phyloP scores from a whole-genome alignment of 2,113 vertebrate genomes.

The Isurus oxyrinchus region DNA sequence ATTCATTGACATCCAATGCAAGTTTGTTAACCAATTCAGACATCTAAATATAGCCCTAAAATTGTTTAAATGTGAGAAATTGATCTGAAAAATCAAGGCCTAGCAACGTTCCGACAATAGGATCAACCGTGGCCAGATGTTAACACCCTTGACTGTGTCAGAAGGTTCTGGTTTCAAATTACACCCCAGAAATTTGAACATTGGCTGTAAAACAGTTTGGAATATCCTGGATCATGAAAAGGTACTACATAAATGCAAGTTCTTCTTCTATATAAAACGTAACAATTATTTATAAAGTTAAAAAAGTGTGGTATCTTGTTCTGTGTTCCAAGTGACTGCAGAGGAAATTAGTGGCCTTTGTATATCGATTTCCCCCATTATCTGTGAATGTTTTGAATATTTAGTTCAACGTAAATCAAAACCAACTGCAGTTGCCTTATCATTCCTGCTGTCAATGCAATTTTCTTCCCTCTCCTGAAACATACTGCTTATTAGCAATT shows the following conservation, averaged over 20 bases:
- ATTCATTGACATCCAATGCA: neutral
- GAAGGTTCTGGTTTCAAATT: too few species aligned
- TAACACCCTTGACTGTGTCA: too few species aligned
- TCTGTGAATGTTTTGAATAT: neutral
- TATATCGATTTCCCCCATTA: neutral
- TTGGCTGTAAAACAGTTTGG: too few species aligned
- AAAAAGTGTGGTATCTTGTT: neutral
- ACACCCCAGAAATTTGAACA: too few species aligned
- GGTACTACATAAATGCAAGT: too few species aligned
- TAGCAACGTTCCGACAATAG: neutral
- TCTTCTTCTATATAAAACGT: neutral
- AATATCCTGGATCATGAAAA: too few species aligned
- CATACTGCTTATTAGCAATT: too few species aligned
- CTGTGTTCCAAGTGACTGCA: neutral
- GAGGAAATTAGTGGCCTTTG: neutral
- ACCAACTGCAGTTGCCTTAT: neutral
- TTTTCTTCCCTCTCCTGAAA: neutral
- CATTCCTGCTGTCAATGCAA: neutral
- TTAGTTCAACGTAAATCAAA: neutral
- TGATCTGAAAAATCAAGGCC: neutral
- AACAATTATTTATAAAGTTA: neutral
- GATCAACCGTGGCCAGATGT: neutral
- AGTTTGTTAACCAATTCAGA: neutral
- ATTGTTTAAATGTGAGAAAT: neutral
- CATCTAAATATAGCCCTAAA: neutral